Evolutionary conservation across 2,797 vertebrate genomes (phyloP).

Genomic region (Argya squamiceps): DNA sequence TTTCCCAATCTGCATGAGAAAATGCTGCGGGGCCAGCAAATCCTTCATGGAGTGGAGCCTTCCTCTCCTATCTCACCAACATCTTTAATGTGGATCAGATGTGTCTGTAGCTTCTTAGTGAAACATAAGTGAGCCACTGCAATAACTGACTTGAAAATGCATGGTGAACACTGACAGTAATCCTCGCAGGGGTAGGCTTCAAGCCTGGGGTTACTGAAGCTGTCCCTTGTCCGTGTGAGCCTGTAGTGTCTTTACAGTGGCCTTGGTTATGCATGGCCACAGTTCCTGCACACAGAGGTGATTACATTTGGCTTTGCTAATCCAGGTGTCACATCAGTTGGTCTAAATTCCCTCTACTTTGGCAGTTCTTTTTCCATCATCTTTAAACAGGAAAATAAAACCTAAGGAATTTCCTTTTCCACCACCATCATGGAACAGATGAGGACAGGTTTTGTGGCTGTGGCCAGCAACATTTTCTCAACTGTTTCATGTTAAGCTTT

Average conservation of each 20-base stretch:
- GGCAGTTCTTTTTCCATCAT: not conserved
- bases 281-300: not conserved
- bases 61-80: not conserved
- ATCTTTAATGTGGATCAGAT: not conserved
- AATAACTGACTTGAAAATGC: not conserved
- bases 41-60: not conserved
- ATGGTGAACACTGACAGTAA: not conserved
- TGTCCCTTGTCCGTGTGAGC: not conserved
- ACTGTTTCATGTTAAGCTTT: not conserved
- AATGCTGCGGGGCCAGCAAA: not conserved
- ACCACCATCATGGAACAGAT: not conserved
- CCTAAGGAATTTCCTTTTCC: not conserved
- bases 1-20: not conserved
- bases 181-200: not conserved
- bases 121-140: not conserved
- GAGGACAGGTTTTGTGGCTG: not conserved
- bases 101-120: not conserved
- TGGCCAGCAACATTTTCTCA: not conserved
- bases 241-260: fast-evolving
- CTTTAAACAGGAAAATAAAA: not conserved
- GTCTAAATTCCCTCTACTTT: not conserved
- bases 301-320: not conserved
- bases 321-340: not conserved
- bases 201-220: not conserved
- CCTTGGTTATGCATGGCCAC: not conserved